Percentiles rank a stretch among this genome's conserved stretches.
Conservation (phyloP, 2,113 vertebrate genomes). For the Sinocyclocheilus grahami region DNA sequence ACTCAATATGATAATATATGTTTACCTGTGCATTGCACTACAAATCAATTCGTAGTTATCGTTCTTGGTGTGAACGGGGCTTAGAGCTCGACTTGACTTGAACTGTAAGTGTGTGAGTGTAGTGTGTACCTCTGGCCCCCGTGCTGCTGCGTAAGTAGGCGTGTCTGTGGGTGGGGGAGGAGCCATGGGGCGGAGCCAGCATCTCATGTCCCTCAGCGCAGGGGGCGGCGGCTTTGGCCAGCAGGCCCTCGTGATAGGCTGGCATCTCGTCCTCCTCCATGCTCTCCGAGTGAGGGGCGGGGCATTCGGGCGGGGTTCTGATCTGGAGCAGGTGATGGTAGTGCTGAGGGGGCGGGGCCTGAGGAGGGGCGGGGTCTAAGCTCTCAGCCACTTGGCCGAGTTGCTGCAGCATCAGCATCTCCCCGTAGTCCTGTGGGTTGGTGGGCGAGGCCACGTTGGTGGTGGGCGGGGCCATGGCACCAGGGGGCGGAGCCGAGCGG, state of each 20-base stretch:
- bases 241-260: slow-evolving; percentile 81
- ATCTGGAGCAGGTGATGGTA: slow-evolving; percentile 94
- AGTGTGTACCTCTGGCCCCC: neutral
- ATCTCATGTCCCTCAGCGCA: slow-evolving; percentile 82
- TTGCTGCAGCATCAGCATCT: slow-evolving; percentile 86
- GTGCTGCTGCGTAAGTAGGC: slow-evolving; percentile 66
- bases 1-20: too few species aligned
- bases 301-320: slow-evolving; percentile 79
- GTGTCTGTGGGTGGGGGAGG: slow-evolving; percentile 81
- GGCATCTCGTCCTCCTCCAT: slow-evolving; percentile 93
- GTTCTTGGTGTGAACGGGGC: too few species aligned
- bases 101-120: too few species aligned
- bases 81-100: too few species aligned
- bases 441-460: neutral
- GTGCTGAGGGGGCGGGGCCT: slow-evolving; percentile 74
- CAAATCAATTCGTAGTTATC: too few species aligned
- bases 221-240: slow-evolving; percentile 80
- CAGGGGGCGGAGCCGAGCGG: slow-evolving; percentile 67
- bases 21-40: too few species aligned
- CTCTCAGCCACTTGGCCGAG: slow-evolving; percentile 85
- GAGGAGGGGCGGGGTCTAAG: slow-evolving; percentile 74
- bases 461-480: neutral
- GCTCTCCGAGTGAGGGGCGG: slow-evolving; percentile 85
- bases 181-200: slow-evolving; percentile 81
- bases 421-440: slow-evolving; percentile 82